phyloP scores from a whole-genome alignment of 2,797 vertebrate genomes.

The Cygnus olor region DNA sequence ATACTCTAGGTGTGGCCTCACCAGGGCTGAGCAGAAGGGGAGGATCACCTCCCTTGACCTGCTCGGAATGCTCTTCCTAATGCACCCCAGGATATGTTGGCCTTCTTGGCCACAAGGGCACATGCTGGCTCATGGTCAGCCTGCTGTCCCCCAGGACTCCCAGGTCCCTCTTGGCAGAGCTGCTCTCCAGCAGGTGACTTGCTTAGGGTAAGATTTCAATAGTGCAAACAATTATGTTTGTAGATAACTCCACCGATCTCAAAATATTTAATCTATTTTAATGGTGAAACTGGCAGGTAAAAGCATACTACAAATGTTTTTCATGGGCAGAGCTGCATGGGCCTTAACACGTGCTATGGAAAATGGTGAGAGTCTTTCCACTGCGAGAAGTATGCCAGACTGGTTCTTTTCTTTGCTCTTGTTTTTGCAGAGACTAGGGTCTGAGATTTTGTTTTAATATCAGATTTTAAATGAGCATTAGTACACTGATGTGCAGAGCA shows the following conservation, averaged over 20 bases:
- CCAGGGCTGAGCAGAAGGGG: too few relatives aligned
- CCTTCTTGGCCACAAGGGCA: too few relatives aligned
- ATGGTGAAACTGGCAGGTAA: neutral
- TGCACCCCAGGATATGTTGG: too few relatives aligned
- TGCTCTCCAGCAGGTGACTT: too few relatives aligned
- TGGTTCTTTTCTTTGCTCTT: neutral
- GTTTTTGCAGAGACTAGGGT: neutral
- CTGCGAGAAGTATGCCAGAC: neutral
- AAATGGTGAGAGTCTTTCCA: neutral
- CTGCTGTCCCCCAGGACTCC: too few relatives aligned
- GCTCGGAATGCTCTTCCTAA: too few relatives aligned
- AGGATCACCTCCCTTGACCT: too few relatives aligned
- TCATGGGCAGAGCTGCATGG: neutral
- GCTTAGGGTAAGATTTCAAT: neutral
- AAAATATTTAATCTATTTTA: neutral
- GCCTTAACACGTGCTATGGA: neutral
- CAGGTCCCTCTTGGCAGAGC: too few relatives aligned
- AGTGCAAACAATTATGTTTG: neutral
- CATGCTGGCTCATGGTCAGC: too few relatives aligned
- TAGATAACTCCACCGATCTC: neutral
- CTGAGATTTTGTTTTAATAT: neutral
- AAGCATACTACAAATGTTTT: neutral
- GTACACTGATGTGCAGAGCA: neutral
- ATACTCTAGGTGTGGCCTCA: too few relatives aligned
- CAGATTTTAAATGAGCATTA: neutral